phyloP scores from a whole-genome alignment of 1,140 invertebrate species.

The Drosophila mauritiana region DNA sequence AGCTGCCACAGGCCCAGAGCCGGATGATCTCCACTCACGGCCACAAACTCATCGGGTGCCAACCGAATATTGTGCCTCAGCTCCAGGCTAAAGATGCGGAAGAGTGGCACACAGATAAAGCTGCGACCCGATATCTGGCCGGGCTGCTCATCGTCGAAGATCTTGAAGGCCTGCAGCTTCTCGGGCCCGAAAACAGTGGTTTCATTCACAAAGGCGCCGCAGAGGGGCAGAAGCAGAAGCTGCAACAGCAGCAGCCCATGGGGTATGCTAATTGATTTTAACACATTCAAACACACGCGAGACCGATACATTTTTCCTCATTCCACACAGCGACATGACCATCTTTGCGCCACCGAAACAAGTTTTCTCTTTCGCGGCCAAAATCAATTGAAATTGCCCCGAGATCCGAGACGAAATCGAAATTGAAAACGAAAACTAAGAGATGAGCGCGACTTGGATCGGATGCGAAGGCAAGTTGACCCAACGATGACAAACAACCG shows the following conservation, averaged over 20 bases:
- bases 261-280: constrained; percentile 81
- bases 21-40: constrained; percentile 83
- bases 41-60: constrained; percentile 80
- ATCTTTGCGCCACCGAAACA: constrained; percentile 69
- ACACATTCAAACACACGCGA: constrained; percentile 55
- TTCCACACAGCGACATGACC: constrained; percentile 47
- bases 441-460: constrained; percentile 14
- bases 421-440: constrained; percentile 23
- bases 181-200: constrained; percentile 50
- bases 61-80: constrained; percentile 35
- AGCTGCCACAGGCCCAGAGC: constrained; percentile 85
- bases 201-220: constrained; percentile 52
- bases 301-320: constrained; percentile 73
- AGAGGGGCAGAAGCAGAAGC: constrained; percentile 23
- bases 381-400: constrained; percentile 14
- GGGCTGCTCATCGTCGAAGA: constrained; percentile 59
- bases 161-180: constrained; percentile 61
- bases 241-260: constrained; percentile 21
- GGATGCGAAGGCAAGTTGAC: constrained; percentile 52
- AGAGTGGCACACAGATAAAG: constrained; percentile 72
- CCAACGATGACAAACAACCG: constrained; percentile 56
- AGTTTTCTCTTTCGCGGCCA: constrained; percentile 58
- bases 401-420: constrained; percentile 22
- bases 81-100: constrained; percentile 71
- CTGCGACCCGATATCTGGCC: constrained; percentile 56